Evolutionary conservation across 2,797 vertebrate genomes (phyloP), one percentile per base, ranked within the genome.

Genomic region (Remorina albescens): DNA sequence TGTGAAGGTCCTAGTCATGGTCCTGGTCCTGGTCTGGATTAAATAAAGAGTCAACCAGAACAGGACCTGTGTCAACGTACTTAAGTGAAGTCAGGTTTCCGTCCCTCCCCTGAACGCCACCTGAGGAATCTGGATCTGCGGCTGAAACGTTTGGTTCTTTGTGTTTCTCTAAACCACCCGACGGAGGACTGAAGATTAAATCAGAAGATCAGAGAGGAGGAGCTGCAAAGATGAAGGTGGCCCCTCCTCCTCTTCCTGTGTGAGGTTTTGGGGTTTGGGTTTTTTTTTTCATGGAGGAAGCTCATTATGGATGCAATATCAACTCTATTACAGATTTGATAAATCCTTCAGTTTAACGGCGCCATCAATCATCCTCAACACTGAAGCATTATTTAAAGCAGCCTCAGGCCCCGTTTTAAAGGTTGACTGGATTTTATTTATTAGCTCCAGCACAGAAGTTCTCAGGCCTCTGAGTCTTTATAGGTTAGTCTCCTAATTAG

Each of bases 281-380:
- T 47, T 82, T 78, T 26, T 79, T 70, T 55, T 68, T 76, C 74
- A 42, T 67, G 50, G 50, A 25, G 47, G 70, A 73, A 82, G 53
- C 71, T 85, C 76, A 80, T 89, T 86, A 78, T 73, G 57, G 71
- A 87, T 15, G 59, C 70, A 79, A 81, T 75, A 86, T 87, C 68
- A 86, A 41, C 72, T 83, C 79, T 37, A 75, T 87, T 86, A 86
- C 62, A 62, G 67, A 86, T 74, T 72, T 78, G 80, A 87, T 62
- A 83, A 82, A 81, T 85, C 81, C 77, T 77, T 36, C 37, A 26
- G 37, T 71, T 55, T 65, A 70, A 68, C 72, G 12, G 50, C 46
- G 23, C 81, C 87, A 87, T 87, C 87, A 75, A 68, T 89, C 87
- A 81, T 60, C 21, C 58, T 65, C 49, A 12, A 44, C 69, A 30